These are phyloP conservation scores for Nasonovia ribisnigri DNA, from an alignment of 2,888 invertebrate species.

Conservation along the genomic window DNA sequence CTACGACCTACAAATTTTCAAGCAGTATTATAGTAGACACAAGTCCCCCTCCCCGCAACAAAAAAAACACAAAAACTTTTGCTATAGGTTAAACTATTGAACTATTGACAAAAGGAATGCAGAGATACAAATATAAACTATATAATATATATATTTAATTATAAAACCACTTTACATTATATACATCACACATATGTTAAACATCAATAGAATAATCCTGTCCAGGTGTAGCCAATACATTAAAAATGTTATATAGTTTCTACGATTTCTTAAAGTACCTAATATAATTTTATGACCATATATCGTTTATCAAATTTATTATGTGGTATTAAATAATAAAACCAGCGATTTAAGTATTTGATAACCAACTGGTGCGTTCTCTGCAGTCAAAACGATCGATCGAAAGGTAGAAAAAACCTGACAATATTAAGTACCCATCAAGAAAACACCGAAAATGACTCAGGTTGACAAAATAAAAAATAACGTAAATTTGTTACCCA, in stretches of 20 bases:
- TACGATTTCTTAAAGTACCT: not conserved
- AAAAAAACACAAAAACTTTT: not conserved
- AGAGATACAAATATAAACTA: not conserved
- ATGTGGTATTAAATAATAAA: not conserved
- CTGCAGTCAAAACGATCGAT: not conserved
- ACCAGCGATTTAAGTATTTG: not conserved
- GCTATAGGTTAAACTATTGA: not conserved
- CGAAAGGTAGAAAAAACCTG: not conserved
- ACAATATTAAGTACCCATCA: not conserved
- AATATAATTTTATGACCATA: not conserved
- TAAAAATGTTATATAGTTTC: not conserved
- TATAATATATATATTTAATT: not conserved
- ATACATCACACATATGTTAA: not conserved
- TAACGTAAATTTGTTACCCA: constrained; percentile 14
- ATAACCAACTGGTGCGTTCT: not conserved
- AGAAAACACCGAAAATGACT: not conserved
- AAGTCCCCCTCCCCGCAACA: not conserved
- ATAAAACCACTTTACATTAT: not conserved
- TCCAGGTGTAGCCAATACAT: not conserved
- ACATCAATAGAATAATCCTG: not conserved
- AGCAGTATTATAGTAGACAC: not conserved
- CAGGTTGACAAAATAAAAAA: constrained; percentile 14
- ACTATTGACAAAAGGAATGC: not conserved
- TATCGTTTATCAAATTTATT: constrained; percentile 4
- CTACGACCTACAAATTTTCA: not conserved